These are phyloP conservation scores for Drosophila setosimentum DNA, from an alignment of 2,888 invertebrate genomes.

Conservation along the genomic window DNA sequence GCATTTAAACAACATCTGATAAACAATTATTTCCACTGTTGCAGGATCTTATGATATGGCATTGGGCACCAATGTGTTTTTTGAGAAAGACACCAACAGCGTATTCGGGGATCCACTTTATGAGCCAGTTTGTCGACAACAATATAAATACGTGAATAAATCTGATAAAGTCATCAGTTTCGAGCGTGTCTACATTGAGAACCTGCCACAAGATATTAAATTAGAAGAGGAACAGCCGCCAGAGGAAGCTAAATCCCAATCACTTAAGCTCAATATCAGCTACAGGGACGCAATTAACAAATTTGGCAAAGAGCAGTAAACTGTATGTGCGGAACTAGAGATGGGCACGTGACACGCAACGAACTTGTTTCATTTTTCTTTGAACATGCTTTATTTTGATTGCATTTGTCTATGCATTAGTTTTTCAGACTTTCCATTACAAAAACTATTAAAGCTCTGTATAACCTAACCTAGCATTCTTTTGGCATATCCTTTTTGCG, in stretches of 20 bases:
- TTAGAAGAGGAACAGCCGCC: constrained; percentile 26
- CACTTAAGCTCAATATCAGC: constrained; percentile 68
- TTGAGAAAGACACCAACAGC: constrained; percentile 87
- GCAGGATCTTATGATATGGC: constrained; percentile 89
- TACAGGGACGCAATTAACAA: constrained; percentile 83
- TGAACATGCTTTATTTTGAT: background rate
- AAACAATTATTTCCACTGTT: background rate
- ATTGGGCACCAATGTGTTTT: constrained; percentile 91
- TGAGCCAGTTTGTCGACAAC: constrained; percentile 87
- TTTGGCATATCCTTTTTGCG: background rate
- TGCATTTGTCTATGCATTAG: background rate
- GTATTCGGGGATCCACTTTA: constrained; percentile 86
- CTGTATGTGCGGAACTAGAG: constrained; percentile 1
- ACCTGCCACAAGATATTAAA: constrained; percentile 44
- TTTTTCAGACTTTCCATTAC: background rate
- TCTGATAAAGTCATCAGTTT: constrained; percentile 89
- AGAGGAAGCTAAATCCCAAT: constrained; percentile 16
- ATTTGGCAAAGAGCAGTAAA: constrained; percentile 64
- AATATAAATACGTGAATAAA: constrained; percentile 87
- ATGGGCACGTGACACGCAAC: constrained; percentile 1
- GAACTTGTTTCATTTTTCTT: background rate
- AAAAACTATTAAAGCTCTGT: background rate
- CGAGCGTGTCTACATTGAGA: constrained; percentile 88
- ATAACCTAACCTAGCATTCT: background rate
- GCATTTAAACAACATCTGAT: background rate